Evolutionary conservation across 2,113 vertebrate genomes (phyloP), one percentile per base, ranked within the genome.

Genomic region (Osmerus eperlanus): DNA sequence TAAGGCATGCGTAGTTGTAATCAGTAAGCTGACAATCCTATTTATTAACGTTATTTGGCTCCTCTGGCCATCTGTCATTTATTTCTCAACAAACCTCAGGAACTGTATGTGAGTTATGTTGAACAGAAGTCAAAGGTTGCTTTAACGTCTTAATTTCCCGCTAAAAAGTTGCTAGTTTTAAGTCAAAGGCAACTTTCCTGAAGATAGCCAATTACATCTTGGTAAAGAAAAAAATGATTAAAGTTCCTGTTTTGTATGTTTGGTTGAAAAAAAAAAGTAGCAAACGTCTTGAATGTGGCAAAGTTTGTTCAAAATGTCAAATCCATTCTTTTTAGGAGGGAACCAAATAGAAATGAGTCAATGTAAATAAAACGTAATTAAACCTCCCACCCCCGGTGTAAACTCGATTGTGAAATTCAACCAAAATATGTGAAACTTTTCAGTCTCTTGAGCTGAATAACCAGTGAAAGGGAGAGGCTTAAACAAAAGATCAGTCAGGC

Each of bases 341-440:
- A 86, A 80, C 86, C 76, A 85, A 89, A 90, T 91, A 86, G 88
- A 90, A 91, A 90, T 87, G 85, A 91, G 85, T 89, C 84, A 92
- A 88, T 90, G 91, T 92, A 92, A 92, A 92, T 89, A 92, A 91
- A 90, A 84, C 85, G 90, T 92, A 90, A 92, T 92, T 92, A 91
- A 91, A 90, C 87, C 78, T 85, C 81, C 80, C 82, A 47, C 41
- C 41, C 79, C 82, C 87, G 81, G 89, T 89, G 83, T 86, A 89
- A 89, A 90, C 89, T 88, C 87, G 88, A 81, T 89, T 74, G 89
- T 83, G 88, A 86, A 92, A 89, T 90, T 92, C 83, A 25, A 81
- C 83, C 86, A 90, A 73, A 92, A 90, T 81, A 81, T 28, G 70
- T 81, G 86, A 91, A 91, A 90, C 85, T 91, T 89, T 91, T 89